These are phyloP conservation scores for Coenonympha arcania DNA, from an alignment of 2,888 invertebrate genomes.

Conservation along the genomic window DNA sequence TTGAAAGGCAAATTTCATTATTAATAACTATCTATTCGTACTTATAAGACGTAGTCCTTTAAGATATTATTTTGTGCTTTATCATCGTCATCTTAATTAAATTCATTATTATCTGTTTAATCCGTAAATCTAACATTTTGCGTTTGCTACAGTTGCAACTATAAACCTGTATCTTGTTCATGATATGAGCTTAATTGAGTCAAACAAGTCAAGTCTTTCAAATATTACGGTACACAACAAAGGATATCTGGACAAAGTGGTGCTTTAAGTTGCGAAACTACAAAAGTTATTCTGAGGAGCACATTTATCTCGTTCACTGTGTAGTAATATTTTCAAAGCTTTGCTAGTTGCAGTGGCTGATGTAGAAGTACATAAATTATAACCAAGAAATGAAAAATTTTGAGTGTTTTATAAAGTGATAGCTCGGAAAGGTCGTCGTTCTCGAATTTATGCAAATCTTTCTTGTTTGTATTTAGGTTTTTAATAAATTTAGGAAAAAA, in stretches of 20 bases:
- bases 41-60: neutral
- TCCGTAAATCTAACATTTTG: neutral
- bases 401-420: too few relatives aligned
- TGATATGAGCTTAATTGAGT: slow-evolving; percentile 22
- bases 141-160: neutral
- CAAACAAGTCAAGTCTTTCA: slow-evolving; percentile 22
- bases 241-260: slow-evolving; percentile 36
- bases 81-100: neutral
- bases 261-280: slow-evolving; percentile 46
- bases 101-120: neutral
- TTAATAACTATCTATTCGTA: neutral
- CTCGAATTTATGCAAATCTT: too few relatives aligned
- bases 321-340: slow-evolving; percentile 58
- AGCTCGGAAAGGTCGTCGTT: too few relatives aligned
- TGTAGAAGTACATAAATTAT: too few relatives aligned
- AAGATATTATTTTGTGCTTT: neutral
- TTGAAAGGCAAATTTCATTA: slow-evolving; percentile 3
- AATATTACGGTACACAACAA: slow-evolving; percentile 27
- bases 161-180: slow-evolving; percentile 13
- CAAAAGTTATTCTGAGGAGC: slow-evolving; percentile 47
- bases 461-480: too few relatives aligned
- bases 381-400: too few relatives aligned
- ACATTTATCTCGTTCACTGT: slow-evolving; percentile 60
- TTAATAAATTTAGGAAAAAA: too few relatives aligned
- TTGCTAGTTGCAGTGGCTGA: too few relatives aligned